phyloP scores from a whole-genome alignment of 2,888 invertebrate genomes.

The Caenorhabditis becei region DNA sequence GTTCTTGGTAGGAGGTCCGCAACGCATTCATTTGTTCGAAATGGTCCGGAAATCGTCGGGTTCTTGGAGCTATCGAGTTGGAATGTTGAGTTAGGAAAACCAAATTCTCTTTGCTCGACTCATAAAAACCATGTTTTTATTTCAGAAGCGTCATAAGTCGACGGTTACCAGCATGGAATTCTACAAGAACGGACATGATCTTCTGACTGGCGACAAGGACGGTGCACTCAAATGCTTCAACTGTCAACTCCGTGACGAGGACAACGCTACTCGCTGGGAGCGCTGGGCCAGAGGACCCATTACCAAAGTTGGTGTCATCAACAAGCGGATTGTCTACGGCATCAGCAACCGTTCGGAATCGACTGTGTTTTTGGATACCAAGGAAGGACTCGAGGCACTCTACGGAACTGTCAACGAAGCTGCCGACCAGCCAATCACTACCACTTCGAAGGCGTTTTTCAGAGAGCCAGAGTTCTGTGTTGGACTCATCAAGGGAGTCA shows the following conservation, averaged over 20 bases:
- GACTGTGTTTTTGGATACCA: conserved; percentile 40
- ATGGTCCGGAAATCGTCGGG: too few relatives aligned
- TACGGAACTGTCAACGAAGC: conserved; percentile 25
- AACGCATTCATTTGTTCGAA: too few relatives aligned
- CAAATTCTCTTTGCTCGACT: too few relatives aligned
- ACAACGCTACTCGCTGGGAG: conserved; percentile 55
- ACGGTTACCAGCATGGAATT: conserved; percentile 55
- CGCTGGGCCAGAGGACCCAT: conserved; percentile 35
- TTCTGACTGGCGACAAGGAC: conserved; percentile 50
- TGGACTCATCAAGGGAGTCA: conserved; percentile 45
- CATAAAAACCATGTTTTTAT: conserved; percentile 17
- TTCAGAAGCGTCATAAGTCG: conserved; percentile 52
- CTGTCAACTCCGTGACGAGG: conserved; percentile 44
- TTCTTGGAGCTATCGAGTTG: too few relatives aligned
- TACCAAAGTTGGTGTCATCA: conserved; percentile 49
- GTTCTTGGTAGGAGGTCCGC: too few relatives aligned
- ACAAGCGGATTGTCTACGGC: conserved; percentile 47
- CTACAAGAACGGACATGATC: conserved; percentile 54
- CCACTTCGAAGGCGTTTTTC: conserved; percentile 37
- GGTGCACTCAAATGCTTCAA: conserved; percentile 46
- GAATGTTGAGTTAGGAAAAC: too few relatives aligned
- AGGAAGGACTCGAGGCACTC: conserved; percentile 30
- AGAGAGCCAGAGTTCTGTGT: conserved; percentile 31
- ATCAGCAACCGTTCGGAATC: conserved; percentile 17
- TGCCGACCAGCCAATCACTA: conserved; percentile 1